Conservation (phyloP, 2,113 vertebrate genomes). For the Megaceryle torquata region DNA sequence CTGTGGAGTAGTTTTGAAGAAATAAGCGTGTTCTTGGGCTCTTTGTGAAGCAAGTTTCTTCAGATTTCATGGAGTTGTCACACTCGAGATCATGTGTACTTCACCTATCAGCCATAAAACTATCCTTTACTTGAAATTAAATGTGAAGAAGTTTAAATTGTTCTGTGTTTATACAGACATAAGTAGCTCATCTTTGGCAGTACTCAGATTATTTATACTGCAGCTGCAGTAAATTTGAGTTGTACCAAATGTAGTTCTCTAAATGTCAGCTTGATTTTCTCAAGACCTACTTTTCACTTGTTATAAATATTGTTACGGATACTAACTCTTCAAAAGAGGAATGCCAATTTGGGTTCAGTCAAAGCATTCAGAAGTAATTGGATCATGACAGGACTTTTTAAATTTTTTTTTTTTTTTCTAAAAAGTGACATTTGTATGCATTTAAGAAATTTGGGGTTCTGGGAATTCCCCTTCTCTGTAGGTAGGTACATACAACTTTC, state of each 20-base stretch:
- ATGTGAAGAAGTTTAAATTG: conserved; percentile 35
- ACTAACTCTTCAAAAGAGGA: conserved; percentile 8
- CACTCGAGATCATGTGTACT: background rate
- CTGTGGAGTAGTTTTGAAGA: background rate
- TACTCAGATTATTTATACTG: conserved; percentile 37
- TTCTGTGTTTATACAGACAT: conserved; percentile 17
- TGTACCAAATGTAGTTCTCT: conserved; percentile 43
- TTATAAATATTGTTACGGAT: conserved; percentile 40
- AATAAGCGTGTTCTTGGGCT: background rate
- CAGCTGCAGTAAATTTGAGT: conserved; percentile 51
- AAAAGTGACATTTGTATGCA: background rate
- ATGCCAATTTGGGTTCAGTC: background rate
- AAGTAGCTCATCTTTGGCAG: conserved; percentile 43
- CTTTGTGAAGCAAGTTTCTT: background rate
- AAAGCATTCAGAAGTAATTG: background rate
- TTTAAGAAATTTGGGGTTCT: background rate
- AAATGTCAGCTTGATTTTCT: conserved; percentile 59
- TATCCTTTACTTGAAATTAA: conserved; percentile 43
- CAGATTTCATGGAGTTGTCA: conserved; percentile 37
- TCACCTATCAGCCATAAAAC: background rate
- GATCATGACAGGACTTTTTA: background rate
- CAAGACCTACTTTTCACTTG: conserved; percentile 38
- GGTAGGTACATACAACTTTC: background rate
- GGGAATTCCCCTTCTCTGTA: background rate
- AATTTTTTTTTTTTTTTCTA: background rate